phyloP scores from a whole-genome alignment of 2,888 invertebrate species.

The Polietes domitor region DNA sequence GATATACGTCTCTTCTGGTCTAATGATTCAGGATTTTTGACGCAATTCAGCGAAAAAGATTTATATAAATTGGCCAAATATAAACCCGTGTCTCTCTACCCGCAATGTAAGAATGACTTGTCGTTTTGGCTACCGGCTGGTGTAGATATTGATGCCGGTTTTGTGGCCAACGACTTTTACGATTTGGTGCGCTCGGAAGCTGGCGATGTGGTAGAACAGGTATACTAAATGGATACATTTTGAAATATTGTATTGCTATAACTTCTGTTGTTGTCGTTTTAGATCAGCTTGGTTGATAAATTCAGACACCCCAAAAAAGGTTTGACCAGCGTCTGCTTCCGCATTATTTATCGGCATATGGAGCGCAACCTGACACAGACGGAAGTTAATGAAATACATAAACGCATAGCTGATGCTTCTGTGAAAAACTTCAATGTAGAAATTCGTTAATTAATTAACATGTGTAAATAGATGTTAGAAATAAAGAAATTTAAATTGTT shows the following conservation, averaged over 20 bases:
- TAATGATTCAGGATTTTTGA: conserved; percentile 93
- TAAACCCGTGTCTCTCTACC: conserved; percentile 92
- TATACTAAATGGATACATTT: conserved; percentile 73
- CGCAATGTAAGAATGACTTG: conserved; percentile 94
- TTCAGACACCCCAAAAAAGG: conserved; percentile 93
- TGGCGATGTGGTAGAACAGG: conserved; percentile 97
- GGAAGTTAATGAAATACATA: conserved; percentile 94
- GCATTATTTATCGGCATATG: conserved; percentile 95
- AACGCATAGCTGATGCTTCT: conserved; percentile 85
- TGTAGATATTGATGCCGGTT: conserved; percentile 82
- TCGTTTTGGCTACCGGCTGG: conserved; percentile 96
- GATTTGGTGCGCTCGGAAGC: conserved; percentile 94
- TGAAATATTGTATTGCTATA: background rate
- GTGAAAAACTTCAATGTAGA: conserved; percentile 77
- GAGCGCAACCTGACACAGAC: conserved; percentile 92
- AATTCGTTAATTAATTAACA: conserved; percentile 75
- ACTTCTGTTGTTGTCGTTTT: conserved; percentile 69
- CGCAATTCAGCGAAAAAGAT: conserved; percentile 91
- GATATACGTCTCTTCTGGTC: conserved; percentile 99
- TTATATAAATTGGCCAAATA: conserved; percentile 86
- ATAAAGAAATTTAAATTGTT: background rate
- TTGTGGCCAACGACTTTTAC: conserved; percentile 92
- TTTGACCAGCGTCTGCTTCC: conserved; percentile 92
- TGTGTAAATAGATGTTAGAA: background rate
- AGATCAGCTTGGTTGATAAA: conserved; percentile 91